Conservation (phyloP, 1,140 invertebrate genomes). For the Drosophila burlai region DNA sequence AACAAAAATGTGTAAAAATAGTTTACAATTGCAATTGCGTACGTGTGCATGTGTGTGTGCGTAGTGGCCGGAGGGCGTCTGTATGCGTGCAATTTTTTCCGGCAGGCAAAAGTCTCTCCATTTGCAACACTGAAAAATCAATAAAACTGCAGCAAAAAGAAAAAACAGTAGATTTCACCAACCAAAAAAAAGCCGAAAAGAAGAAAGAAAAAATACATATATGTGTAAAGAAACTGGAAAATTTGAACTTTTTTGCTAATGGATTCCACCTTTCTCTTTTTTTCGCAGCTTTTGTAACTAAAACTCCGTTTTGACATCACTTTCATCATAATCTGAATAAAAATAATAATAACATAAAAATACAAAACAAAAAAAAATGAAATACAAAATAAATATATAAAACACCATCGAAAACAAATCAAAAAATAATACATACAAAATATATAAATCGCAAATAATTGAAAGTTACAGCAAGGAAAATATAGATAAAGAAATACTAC, state of each 20-base stretch:
- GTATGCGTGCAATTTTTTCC: constrained; percentile 67
- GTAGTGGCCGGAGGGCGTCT: constrained; percentile 10
- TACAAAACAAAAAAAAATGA: constrained; percentile 62
- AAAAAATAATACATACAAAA: constrained; percentile 77
- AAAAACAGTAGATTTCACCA: constrained; percentile 73
- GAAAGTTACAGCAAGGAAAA: constrained; percentile 61
- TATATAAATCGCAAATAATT: constrained; percentile 61
- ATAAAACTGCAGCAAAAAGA: constrained; percentile 69
- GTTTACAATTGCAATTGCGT: constrained; percentile 63
- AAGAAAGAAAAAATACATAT: neutral
- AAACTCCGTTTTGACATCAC: constrained; percentile 87
- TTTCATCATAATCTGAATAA: constrained; percentile 85
- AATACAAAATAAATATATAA: constrained; percentile 63
- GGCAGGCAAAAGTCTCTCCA: constrained; percentile 58
- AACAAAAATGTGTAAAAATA: constrained; percentile 79
- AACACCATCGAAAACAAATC: constrained; percentile 85
- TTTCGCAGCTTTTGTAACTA: constrained; percentile 91
- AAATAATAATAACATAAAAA: constrained; percentile 77
- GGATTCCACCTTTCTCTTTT: constrained; percentile 34
- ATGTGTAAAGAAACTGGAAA: neutral
- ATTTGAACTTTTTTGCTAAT: constrained; percentile 27
- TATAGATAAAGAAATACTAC: constrained; percentile 42
- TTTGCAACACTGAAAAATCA: constrained; percentile 82
- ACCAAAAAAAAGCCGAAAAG: constrained; percentile 23
- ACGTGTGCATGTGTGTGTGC: constrained; percentile 38